These are phyloP conservation scores for Hypocryptadius cinnamomeus DNA, from an alignment of 2,113 vertebrate species.

Conservation along the genomic window DNA sequence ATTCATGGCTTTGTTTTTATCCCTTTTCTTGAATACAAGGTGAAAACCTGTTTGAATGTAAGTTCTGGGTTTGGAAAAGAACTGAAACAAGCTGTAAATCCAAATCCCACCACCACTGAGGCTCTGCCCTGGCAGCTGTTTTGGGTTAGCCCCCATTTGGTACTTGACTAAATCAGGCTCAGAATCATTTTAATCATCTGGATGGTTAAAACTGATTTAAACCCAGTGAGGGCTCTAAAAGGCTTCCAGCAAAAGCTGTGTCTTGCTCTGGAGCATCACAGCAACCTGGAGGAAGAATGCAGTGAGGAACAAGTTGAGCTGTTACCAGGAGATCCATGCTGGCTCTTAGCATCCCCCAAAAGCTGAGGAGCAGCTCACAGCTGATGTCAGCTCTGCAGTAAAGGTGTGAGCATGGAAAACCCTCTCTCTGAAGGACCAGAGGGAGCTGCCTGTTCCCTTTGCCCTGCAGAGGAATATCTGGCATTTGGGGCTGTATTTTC, in stretches of 20 bases:
- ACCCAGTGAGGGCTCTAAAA: not conserved
- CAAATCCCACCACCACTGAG: not conserved
- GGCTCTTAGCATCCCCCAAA: not conserved
- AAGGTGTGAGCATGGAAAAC: accelerated
- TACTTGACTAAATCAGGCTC: not conserved
- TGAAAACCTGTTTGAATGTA: not conserved
- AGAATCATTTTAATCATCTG: not conserved
- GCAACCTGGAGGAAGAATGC: not conserved
- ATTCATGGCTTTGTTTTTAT: not conserved
- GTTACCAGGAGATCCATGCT: not conserved
- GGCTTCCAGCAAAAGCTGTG: not conserved
- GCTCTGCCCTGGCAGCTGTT: not conserved
- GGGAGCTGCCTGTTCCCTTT: not conserved
- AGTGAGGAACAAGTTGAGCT: not conserved
- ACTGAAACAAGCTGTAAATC: not conserved
- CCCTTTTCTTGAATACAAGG: not conserved
- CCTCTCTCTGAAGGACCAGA: not conserved
- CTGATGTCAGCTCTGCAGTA: not conserved
- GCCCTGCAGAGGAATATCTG: not conserved
- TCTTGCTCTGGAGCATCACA: not conserved
- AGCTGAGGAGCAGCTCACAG: not conserved
- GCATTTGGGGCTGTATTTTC: not conserved
- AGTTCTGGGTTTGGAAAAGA: not conserved
- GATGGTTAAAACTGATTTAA: not conserved
- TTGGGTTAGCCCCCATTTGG: not conserved